These are phyloP conservation scores for Chesias legatella DNA, from an alignment of 2,888 invertebrate species.

Conservation along the genomic window DNA sequence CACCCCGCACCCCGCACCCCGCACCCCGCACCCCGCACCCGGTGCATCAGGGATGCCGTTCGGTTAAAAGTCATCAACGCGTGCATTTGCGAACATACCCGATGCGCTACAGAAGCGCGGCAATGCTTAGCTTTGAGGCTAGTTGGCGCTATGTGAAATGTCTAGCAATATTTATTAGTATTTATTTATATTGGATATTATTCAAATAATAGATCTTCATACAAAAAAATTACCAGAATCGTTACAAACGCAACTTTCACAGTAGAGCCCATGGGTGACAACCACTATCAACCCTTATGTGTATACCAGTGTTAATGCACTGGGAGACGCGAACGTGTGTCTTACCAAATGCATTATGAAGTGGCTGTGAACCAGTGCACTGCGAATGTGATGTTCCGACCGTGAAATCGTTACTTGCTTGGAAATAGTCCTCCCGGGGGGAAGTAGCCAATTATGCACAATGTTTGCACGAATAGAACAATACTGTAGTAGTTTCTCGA, in stretches of 20 bases:
- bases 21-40: too few species aligned
- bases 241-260: slow-evolving; percentile 6
- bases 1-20: too few species aligned
- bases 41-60: too few species aligned
- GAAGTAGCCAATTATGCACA: slow-evolving; percentile 8
- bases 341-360: slow-evolving; percentile 25
- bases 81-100: too few species aligned
- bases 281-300: slow-evolving; percentile 16
- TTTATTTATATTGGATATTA: too few species aligned
- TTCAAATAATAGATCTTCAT: too few species aligned
- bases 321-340: slow-evolving; percentile 13
- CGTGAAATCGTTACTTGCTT: slow-evolving; percentile 22
- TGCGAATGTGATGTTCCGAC: slow-evolving; percentile 17
- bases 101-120: too few species aligned
- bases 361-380: slow-evolving; percentile 15
- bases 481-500: not conserved
- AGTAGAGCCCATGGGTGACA: slow-evolving; percentile 13
- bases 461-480: not conserved
- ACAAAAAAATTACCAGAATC: too few species aligned
- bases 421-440: slow-evolving; percentile 6
- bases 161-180: too few species aligned
- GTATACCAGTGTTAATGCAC: slow-evolving; percentile 15
- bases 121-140: too few species aligned
- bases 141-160: too few species aligned
- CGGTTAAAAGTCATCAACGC: too few species aligned